Evolutionary conservation across 2,113 vertebrate genomes (phyloP).

Genomic region (Felis chaus): DNA sequence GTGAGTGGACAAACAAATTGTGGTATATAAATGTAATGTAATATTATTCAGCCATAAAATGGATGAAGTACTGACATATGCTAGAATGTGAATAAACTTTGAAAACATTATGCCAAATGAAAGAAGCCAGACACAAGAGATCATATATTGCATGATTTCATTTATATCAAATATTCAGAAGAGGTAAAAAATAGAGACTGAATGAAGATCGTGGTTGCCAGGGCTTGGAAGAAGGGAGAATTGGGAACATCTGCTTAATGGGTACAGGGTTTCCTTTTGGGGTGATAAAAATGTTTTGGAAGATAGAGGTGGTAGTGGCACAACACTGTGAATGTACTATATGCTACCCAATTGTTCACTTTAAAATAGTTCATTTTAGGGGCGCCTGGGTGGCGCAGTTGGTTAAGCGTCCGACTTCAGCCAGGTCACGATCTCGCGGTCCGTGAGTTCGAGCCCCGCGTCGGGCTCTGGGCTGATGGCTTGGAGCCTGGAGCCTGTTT

Average conservation of each 20-base stretch:
- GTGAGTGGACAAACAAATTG: background rate
- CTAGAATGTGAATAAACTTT: background rate
- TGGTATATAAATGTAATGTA: background rate
- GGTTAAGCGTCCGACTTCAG: no score
- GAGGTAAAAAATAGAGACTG: background rate
- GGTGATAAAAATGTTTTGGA: background rate
- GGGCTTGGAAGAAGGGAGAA: background rate
- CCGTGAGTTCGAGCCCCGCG: no score
- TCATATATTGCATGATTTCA: background rate
- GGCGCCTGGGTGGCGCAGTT: no score
- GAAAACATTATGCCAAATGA: background rate
- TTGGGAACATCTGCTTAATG: background rate
- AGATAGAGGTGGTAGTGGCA: background rate
- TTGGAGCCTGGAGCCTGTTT: no score
- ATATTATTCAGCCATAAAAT: background rate
- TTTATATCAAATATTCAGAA: background rate
- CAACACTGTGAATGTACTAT: background rate
- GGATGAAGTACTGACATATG: background rate
- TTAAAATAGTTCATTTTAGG: background rate
- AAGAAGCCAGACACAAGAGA: background rate
- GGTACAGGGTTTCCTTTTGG: background rate
- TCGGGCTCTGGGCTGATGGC: no score
- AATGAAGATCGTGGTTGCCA: background rate
- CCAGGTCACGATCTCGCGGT: no score
- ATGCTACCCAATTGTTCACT: background rate